Evolutionary conservation across 2,797 vertebrate species (phyloP).

Genomic region (Threskiornis aethiopicus): DNA sequence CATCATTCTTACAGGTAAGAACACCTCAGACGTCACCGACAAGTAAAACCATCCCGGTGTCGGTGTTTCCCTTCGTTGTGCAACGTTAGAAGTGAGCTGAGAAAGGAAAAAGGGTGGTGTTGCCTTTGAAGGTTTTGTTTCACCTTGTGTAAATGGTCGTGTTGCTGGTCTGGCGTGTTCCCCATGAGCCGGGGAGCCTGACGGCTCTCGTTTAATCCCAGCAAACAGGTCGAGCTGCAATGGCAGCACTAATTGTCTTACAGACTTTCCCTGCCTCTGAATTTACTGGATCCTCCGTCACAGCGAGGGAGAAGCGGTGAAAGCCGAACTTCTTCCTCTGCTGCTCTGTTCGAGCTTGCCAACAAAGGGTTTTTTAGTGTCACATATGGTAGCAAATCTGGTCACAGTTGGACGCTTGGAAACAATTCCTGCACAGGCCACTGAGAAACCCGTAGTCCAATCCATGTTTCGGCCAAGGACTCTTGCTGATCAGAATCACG

Average conservation of each 20-base stretch:
- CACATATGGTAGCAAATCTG: background rate
- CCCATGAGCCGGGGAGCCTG: background rate
- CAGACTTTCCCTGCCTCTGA: background rate
- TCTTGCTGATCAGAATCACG: background rate
- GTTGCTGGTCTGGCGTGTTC: accelerated
- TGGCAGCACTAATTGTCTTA: accelerated
- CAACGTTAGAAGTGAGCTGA: background rate
- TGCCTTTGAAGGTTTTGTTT: background rate
- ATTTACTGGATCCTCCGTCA: background rate
- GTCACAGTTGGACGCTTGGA: background rate
- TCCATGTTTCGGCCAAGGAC: background rate
- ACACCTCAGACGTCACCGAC: no score
- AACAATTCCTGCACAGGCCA: background rate
- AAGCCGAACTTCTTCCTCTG: background rate
- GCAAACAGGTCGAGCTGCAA: background rate
- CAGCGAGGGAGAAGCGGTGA: background rate
- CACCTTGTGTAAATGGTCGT: accelerated
- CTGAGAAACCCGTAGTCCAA: background rate
- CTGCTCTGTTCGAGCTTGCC: background rate
- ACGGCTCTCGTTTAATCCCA: background rate
- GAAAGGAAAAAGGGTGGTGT: no score
- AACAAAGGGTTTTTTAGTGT: background rate
- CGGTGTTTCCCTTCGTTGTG: accelerated
- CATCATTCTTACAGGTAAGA: slow-evolving; percentile 96
- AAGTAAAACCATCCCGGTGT: background rate